These are phyloP conservation scores for Epinephelus lanceolatus DNA, from an alignment of 2,113 vertebrate genomes.

Conservation along the genomic window DNA sequence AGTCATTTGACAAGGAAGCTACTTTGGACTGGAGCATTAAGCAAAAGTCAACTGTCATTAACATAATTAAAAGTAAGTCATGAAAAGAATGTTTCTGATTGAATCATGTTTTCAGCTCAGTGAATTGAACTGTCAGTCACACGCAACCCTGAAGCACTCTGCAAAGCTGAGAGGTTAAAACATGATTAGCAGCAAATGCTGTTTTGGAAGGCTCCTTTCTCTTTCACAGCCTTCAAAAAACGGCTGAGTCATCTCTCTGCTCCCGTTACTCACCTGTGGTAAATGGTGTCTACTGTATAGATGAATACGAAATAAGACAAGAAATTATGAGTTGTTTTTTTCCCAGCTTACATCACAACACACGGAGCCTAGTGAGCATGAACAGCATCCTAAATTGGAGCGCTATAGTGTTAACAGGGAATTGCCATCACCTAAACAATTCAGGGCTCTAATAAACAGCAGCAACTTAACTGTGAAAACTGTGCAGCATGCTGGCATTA, in stretches of 20 bases:
- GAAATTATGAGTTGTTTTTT: conserved; percentile 22
- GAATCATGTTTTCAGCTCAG: conserved; percentile 22
- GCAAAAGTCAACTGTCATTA: neutral
- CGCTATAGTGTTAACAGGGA: conserved; percentile 42
- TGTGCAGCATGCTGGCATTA: conserved; percentile 59
- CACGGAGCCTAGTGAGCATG: neutral
- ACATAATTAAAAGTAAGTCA: conserved; percentile 21
- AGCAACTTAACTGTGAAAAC: conserved; percentile 58
- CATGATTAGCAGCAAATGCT: conserved; percentile 16
- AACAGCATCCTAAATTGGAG: conserved; percentile 25
- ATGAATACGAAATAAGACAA: conserved; percentile 29
- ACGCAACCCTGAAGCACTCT: conserved; percentile 8
- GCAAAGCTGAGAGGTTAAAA: conserved; percentile 27
- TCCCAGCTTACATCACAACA: conserved; percentile 17
- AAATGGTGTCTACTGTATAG: conserved; percentile 8
- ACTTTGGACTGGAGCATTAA: conserved; percentile 6
- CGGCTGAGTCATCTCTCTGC: conserved; percentile 17
- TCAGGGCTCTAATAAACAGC: conserved; percentile 57
- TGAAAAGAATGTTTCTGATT: conserved; percentile 24
- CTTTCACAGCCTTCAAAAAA: conserved; percentile 25
- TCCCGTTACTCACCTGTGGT: conserved; percentile 27
- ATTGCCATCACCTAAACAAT: conserved; percentile 54
- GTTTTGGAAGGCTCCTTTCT: conserved; percentile 3
- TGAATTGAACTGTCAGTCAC: conserved; percentile 43
- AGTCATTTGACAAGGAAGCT: neutral